A percentile compares a stretch with the other conserved stretches of the same genome.
These are phyloP conservation scores for Notarius lentiginosus DNA, from an alignment of 2,113 vertebrate species.

Conservation along the genomic window DNA sequence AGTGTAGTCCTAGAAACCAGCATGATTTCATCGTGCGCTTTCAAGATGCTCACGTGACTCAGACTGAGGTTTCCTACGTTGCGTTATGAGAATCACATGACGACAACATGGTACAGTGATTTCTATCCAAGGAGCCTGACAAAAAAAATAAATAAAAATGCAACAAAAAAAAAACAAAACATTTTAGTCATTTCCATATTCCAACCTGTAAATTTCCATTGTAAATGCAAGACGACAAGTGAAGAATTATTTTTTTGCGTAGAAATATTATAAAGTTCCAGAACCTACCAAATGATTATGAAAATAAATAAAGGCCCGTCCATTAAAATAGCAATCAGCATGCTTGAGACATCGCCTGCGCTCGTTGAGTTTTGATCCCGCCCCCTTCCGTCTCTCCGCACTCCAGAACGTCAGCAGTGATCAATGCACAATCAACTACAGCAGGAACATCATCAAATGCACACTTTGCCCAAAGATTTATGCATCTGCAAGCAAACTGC, in stretches of 20 bases:
- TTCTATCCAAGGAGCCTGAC: not conserved
- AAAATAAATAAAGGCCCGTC: conserved; percentile 52
- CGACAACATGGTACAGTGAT: conserved; percentile 22
- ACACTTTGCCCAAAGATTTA: conserved; percentile 76
- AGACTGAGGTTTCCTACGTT: not conserved
- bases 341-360: conserved; percentile 9
- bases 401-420: conserved; percentile 59
- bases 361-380: conserved; percentile 42
- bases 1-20: conserved; percentile 47
- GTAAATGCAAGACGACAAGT: conserved; percentile 40
- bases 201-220: conserved; percentile 38
- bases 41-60: conserved; percentile 54
- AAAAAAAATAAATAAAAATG: not conserved
- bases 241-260: conserved; percentile 39
- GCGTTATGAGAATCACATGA: not conserved
- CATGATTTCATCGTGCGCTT: conserved; percentile 48
- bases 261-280: conserved; percentile 39
- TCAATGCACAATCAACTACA: conserved; percentile 63
- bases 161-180: not conserved
- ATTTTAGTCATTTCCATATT: conserved; percentile 16
- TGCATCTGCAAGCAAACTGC: conserved; percentile 69
- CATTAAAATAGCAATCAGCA: conserved; percentile 44
- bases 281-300: conserved; percentile 51
- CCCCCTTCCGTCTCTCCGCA: conserved; percentile 45
- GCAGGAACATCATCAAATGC: conserved; percentile 65